A percentile compares a stretch with the other conserved stretches of the same genome.
Conservation (phyloP, 2,113 vertebrate species). For the Accipiter virgatus region DNA sequence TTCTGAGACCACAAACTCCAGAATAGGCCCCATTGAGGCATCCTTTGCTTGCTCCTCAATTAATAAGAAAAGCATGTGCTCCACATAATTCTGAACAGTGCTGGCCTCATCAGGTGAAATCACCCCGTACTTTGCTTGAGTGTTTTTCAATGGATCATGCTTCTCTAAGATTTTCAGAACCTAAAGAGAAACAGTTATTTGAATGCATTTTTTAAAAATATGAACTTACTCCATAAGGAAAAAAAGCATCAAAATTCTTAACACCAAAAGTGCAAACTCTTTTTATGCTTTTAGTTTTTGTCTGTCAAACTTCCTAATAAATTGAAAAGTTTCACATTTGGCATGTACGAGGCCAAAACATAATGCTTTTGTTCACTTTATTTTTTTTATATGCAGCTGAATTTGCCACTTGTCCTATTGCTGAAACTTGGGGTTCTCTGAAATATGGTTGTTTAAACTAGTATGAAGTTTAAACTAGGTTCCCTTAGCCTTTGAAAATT, state of each 20-base stretch:
- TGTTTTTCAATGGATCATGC: conserved; percentile 89
- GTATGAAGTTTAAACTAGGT: neutral
- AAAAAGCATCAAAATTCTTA: neutral
- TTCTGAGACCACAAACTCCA: conserved; percentile 97
- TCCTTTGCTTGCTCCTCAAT: conserved; percentile 90
- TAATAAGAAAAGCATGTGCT: conserved; percentile 94
- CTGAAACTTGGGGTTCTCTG: neutral
- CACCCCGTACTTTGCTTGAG: conserved; percentile 76
- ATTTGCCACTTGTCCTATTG: neutral
- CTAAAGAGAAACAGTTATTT: conserved; percentile 66
- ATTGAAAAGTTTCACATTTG: neutral
- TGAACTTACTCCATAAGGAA: neutral
- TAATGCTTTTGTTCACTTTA: neutral
- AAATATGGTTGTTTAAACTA: neutral
- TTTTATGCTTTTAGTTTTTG: neutral
- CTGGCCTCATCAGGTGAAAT: conserved; percentile 91
- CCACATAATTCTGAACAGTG: conserved; percentile 97
- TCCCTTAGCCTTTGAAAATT: neutral
- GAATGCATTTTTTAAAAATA: neutral
- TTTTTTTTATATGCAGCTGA: neutral
- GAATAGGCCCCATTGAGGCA: conserved; percentile 94
- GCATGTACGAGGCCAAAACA: accelerated
- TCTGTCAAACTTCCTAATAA: neutral
- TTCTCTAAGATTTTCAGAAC: conserved; percentile 97
- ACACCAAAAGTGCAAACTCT: neutral